Conservation (phyloP, 2,888 invertebrate species). For the Aphodius granarius region DNA sequence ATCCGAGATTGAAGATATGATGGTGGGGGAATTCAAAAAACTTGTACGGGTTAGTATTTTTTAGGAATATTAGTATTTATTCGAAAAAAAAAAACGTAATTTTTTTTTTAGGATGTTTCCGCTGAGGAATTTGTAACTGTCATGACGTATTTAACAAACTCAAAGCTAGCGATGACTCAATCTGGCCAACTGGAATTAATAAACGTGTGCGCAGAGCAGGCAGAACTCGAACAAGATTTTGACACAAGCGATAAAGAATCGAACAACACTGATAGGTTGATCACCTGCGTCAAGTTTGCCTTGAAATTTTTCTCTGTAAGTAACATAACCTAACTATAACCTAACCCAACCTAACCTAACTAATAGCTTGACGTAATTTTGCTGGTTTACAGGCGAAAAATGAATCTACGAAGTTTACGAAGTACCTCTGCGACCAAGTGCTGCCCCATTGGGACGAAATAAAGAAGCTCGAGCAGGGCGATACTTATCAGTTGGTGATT, state of each 20-base stretch:
- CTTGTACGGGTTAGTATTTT: constrained; percentile 66
- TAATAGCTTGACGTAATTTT: neutral
- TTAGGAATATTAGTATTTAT: neutral
- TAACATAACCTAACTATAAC: too few relatives aligned
- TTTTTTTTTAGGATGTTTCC: constrained; percentile 71
- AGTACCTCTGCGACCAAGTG: constrained; percentile 83
- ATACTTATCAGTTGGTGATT: constrained; percentile 73
- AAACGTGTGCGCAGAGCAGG: constrained; percentile 82
- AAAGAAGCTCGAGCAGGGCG: constrained; percentile 61
- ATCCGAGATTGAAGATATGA: constrained; percentile 82
- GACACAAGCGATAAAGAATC: constrained; percentile 63
- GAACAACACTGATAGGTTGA: constrained; percentile 73
- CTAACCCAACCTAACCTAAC: too few relatives aligned
- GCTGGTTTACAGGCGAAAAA: constrained; percentile 69
- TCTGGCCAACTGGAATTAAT: constrained; percentile 86
- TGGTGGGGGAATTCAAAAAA: constrained; percentile 84
- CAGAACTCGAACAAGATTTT: constrained; percentile 69
- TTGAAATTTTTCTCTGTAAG: constrained; percentile 87
- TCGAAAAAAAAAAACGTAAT: constrained; percentile 3
- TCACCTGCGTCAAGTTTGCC: constrained; percentile 84
- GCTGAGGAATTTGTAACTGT: constrained; percentile 90
- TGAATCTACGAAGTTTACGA: constrained; percentile 81
- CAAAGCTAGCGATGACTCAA: constrained; percentile 79
- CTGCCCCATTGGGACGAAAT: constrained; percentile 74
- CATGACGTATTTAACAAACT: constrained; percentile 81